phyloP scores from a whole-genome alignment of 2,888 invertebrate genomes.

The Nemotelus pantherinus region DNA sequence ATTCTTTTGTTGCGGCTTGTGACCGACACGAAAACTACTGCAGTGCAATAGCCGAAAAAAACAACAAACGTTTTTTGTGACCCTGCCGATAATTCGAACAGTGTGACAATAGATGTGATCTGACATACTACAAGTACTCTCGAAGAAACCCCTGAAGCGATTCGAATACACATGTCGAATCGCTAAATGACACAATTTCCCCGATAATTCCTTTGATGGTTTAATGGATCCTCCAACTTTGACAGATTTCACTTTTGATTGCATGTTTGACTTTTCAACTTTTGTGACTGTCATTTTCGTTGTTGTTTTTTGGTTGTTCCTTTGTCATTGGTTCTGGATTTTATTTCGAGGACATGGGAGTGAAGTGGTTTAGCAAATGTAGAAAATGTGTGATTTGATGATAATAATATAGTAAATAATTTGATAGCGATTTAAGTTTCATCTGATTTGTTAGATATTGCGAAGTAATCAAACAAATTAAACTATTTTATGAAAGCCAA shows the following conservation, averaged over 20 bases:
- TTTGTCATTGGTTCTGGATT: background rate
- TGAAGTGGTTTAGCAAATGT: too few species aligned
- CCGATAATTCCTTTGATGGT: constrained; percentile 29
- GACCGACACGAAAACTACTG: constrained; percentile 32
- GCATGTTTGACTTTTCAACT: constrained; percentile 35
- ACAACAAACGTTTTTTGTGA: constrained; percentile 5
- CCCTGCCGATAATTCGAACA: constrained; percentile 3
- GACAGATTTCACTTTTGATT: constrained; percentile 47
- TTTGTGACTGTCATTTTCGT: background rate
- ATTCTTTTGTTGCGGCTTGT: constrained; percentile 45
- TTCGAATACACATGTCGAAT: constrained; percentile 41
- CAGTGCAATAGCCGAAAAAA: background rate
- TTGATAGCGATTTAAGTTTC: too few species aligned
- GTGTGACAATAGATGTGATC: constrained; percentile 42
- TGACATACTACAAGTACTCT: constrained; percentile 3
- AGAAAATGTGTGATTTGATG: too few species aligned
- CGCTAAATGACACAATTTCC: constrained; percentile 43
- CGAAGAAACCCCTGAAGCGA: background rate
- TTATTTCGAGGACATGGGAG: background rate
- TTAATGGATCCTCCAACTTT: constrained; percentile 45
- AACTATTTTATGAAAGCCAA: too few species aligned
- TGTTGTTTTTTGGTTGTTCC: background rate
- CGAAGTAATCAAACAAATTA: too few species aligned
- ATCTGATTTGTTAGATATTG: too few species aligned
- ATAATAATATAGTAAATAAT: too few species aligned